Percentiles rank a stretch among this genome's conserved stretches.
phyloP scores from a whole-genome alignment of 1,140 invertebrate species.

The Sminthurinus signatus region DNA sequence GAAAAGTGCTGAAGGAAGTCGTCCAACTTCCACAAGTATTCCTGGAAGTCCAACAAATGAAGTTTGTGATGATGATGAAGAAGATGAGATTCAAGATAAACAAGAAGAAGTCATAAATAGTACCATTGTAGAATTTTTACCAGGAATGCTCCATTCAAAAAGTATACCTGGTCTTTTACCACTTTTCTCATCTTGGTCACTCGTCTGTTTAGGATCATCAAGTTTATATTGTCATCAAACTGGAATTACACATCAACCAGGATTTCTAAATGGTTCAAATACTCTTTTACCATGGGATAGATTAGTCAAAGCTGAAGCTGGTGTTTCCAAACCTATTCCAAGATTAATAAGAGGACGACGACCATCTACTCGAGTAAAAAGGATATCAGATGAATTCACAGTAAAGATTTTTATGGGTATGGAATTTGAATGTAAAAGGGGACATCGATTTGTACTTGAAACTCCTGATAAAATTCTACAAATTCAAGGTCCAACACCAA shows the following conservation, averaged over 20 bases:
- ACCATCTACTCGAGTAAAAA: constrained; percentile 14
- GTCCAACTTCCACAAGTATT: too few species aligned
- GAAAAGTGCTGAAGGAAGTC: too few species aligned
- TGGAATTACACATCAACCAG: constrained; percentile 55
- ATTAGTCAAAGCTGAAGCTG: constrained; percentile 53
- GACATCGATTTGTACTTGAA: constrained; percentile 91
- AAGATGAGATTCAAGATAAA: too few species aligned
- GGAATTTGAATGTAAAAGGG: constrained; percentile 93
- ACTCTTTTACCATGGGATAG: constrained; percentile 89
- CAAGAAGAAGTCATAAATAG: too few species aligned
- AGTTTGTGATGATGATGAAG: too few species aligned
- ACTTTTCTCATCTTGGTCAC: constrained; percentile 85
- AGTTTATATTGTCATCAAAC: constrained; percentile 43
- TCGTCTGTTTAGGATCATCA: constrained; percentile 81
- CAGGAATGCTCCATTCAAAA: constrained; percentile 77
- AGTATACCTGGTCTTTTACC: constrained; percentile 73
- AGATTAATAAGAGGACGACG: constrained; percentile 16
- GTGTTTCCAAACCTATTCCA: constrained; percentile 30
- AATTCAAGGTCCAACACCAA: constrained; percentile 47
- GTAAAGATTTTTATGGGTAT: constrained; percentile 93
- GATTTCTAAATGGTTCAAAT: constrained; percentile 80
- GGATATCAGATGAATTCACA: constrained; percentile 54
- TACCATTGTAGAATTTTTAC: constrained; percentile 48
- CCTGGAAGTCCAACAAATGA: too few species aligned
- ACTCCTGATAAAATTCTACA: constrained; percentile 78